phyloP scores from a whole-genome alignment of 2,888 invertebrate genomes.

The Anarsia innoxiella region DNA sequence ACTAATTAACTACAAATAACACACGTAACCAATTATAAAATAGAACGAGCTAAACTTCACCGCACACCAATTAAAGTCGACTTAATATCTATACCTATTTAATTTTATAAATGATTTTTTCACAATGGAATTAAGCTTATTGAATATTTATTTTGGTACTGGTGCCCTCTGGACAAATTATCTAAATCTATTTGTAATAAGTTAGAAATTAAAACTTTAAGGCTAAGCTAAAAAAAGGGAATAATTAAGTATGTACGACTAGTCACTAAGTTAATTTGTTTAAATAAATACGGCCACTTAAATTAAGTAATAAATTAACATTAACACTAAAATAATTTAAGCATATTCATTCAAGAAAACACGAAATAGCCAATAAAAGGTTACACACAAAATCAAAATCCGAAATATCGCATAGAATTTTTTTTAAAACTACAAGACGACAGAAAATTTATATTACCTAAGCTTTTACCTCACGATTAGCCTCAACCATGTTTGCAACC shows the following conservation, averaged over 20 bases:
- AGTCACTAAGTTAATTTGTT: conserved; percentile 26
- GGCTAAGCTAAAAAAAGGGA: too few relatives aligned
- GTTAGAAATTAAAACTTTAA: conserved; percentile 20
- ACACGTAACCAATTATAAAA: too few relatives aligned
- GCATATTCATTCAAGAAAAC: conserved; percentile 13
- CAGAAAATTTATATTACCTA: conserved; percentile 10
- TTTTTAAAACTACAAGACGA: neutral
- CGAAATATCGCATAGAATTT: neutral
- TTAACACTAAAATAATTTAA: conserved; percentile 1
- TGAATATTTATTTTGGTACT: conserved; percentile 66
- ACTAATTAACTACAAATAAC: too few relatives aligned
- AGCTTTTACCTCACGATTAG: conserved; percentile 37
- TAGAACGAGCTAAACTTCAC: too few relatives aligned
- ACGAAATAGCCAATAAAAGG: conserved; percentile 12
- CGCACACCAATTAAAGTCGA: too few relatives aligned
- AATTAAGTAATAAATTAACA: conserved; percentile 14
- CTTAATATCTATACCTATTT: too few relatives aligned
- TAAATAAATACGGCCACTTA: conserved; percentile 37
- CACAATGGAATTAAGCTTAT: too few relatives aligned
- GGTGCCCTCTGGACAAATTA: conserved; percentile 41
- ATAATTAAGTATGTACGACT: too few relatives aligned
- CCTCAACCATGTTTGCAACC: conserved; percentile 55
- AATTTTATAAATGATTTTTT: too few relatives aligned
- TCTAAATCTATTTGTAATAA: conserved; percentile 19
- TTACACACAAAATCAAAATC: conserved; percentile 6